Evolutionary conservation across 2,888 invertebrate genomes (phyloP).

Genomic region (Drosophila nr. fundita): DNA sequence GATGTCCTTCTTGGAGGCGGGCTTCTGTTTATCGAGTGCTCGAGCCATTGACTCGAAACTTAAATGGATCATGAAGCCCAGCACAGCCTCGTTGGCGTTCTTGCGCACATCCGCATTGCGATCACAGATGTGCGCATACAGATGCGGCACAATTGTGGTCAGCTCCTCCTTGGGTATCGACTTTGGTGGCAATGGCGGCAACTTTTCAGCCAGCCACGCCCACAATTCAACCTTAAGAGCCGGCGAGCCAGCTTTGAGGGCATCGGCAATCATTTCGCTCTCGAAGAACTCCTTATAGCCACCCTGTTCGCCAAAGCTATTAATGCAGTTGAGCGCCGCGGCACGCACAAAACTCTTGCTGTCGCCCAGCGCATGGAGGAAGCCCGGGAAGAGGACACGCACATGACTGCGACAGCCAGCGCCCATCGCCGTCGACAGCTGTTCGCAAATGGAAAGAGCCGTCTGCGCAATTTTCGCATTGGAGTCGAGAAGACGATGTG

Average conservation of each 20-base stretch:
- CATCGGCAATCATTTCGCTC: slow-evolving; percentile 94
- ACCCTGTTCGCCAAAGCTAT: slow-evolving; percentile 93
- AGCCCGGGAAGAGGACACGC: slow-evolving; percentile 92
- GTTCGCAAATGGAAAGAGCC: slow-evolving; percentile 93
- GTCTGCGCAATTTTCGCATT: slow-evolving; percentile 96
- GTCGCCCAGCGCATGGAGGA: slow-evolving; percentile 92
- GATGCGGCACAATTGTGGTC: slow-evolving; percentile 89
- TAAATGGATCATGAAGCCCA: slow-evolving; percentile 96
- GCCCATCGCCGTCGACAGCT: slow-evolving; percentile 93
- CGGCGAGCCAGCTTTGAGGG: slow-evolving; percentile 94
- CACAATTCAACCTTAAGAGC: slow-evolving; percentile 92
- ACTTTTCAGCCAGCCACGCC: slow-evolving; percentile 93
- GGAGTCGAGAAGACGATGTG: slow-evolving; percentile 92
- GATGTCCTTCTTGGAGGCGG: slow-evolving; percentile 91
- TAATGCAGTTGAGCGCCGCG: slow-evolving; percentile 93
- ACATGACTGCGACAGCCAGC: slow-evolving; percentile 91
- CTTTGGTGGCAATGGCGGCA: slow-evolving; percentile 90
- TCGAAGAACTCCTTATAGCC: slow-evolving; percentile 93
- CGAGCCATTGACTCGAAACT: slow-evolving; percentile 88
- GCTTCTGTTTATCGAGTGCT: slow-evolving; percentile 86
- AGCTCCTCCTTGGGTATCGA: slow-evolving; percentile 93
- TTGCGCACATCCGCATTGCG: slow-evolving; percentile 96
- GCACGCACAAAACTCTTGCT: slow-evolving; percentile 92
- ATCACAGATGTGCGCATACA: slow-evolving; percentile 95
- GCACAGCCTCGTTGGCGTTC: slow-evolving; percentile 94